phyloP scores from a whole-genome alignment of 2,113 vertebrate genomes.

The Phylloscopus trochiloides region DNA sequence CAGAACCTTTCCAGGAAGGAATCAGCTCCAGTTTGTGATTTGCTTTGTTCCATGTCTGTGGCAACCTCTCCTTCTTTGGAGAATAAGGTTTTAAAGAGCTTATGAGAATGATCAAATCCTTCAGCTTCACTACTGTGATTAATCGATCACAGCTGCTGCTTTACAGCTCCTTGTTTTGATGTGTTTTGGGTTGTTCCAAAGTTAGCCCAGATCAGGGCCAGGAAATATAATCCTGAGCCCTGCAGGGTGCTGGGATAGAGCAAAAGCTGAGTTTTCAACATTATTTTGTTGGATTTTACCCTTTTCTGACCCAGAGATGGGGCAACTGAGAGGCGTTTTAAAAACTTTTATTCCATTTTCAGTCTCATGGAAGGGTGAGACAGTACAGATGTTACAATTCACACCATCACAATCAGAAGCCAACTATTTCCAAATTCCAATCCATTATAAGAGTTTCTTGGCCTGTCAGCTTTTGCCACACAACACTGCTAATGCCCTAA shows the following conservation, averaged over 20 bases:
- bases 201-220: not conserved
- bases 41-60: not conserved
- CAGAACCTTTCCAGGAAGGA: not conserved
- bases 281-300: not conserved
- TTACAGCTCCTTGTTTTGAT: conserved; percentile 43
- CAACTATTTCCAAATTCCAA: no score
- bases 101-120: conserved; percentile 53
- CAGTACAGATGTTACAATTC: no score
- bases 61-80: conserved; percentile 23
- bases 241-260: not conserved
- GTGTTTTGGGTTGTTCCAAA: conserved; percentile 14
- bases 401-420: no score
- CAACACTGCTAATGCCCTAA: no score
- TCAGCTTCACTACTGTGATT: conserved; percentile 56
- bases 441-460: no score
- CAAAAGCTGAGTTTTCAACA: not conserved
- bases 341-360: no score
- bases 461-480: no score
- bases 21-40: not conserved
- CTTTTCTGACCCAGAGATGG: no score
- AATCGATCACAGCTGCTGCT: conserved; percentile 59
- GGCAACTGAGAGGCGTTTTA: no score
- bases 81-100: conserved; percentile 33
- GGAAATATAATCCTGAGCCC: conserved; percentile 25
- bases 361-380: no score